phyloP scores from a whole-genome alignment of 2,888 invertebrate genomes.

The Temnothorax ravouxi region DNA sequence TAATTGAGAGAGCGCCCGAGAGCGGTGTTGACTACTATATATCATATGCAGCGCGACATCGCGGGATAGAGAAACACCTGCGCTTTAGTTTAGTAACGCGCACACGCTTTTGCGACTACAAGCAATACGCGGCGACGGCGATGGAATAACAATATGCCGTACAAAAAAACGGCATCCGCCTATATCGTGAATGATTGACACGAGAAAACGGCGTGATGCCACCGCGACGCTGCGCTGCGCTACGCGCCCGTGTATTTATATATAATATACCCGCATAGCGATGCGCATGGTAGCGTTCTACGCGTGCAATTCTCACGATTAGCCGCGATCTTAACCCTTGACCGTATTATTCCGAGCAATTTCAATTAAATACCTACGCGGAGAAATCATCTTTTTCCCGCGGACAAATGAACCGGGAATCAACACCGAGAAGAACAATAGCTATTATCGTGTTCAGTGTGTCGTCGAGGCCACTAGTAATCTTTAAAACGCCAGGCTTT shows the following conservation, averaged over 20 bases:
- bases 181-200: neutral
- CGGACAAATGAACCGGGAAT: neutral
- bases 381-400: neutral
- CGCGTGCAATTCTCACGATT: conserved; percentile 15
- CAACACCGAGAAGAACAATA: neutral
- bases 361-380: conserved; percentile 8
- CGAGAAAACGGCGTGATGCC: neutral
- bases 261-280: neutral
- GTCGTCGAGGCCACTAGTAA: neutral
- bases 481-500: neutral
- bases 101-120: neutral
- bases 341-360: neutral
- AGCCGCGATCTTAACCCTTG: neutral
- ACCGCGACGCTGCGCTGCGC: neutral
- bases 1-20: no score
- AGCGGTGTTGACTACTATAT: neutral
- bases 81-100: conserved; percentile 16
- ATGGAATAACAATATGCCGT: conserved; percentile 57
- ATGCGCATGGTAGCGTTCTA: neutral
- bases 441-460: neutral
- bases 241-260: neutral
- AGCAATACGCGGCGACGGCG: conserved; percentile 17
- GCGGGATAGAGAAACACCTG: conserved; percentile 13
- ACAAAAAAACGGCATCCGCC: neutral
- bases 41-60: neutral